A percentile compares a stretch with the other conserved stretches of the same genome.
Evolutionary conservation across 92 coral and sea anemone genomes (phyloP).

Genomic region (Micromussa lordhowensis): DNA sequence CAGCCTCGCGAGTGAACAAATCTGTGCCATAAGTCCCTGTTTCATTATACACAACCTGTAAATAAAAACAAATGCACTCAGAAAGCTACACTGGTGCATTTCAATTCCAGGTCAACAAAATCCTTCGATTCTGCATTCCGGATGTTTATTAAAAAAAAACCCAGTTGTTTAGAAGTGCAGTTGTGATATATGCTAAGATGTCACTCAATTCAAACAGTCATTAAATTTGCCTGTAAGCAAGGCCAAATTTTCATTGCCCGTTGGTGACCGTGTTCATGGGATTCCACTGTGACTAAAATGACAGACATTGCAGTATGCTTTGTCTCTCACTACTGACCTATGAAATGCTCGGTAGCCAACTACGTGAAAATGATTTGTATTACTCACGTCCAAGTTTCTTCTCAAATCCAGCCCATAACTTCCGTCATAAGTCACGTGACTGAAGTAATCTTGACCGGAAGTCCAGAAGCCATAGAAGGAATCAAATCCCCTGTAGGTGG

Average conservation of each 20-base stretch:
- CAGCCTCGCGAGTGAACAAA: conserved; percentile 93
- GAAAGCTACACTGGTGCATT: background rate
- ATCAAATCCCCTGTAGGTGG: conserved; percentile 95
- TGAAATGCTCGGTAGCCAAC: background rate
- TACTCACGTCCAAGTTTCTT: conserved; percentile 84
- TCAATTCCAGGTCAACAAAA: background rate
- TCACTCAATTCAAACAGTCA: too few species aligned
- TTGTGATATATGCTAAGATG: too few species aligned
- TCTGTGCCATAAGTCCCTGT: conserved; percentile 95
- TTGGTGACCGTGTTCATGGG: too few species aligned
- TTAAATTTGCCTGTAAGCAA: too few species aligned
- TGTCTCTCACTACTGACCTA: background rate
- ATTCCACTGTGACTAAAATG: too few species aligned
- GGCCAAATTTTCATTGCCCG: too few species aligned
- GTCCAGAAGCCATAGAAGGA: conserved; percentile 98
- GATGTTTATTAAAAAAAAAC: too few species aligned
- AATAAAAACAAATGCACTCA: background rate
- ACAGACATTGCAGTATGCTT: too few species aligned
- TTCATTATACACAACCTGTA: conserved; percentile 92
- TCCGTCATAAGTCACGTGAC: conserved; percentile 94
- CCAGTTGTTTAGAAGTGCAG: too few species aligned
- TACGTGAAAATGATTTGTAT: background rate
- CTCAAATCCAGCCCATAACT: conserved; percentile 95
- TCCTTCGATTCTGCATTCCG: background rate
- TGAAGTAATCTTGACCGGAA: conserved; percentile 92